phyloP scores from a whole-genome alignment of 2,888 invertebrate species.

The Aphodius granarius region DNA sequence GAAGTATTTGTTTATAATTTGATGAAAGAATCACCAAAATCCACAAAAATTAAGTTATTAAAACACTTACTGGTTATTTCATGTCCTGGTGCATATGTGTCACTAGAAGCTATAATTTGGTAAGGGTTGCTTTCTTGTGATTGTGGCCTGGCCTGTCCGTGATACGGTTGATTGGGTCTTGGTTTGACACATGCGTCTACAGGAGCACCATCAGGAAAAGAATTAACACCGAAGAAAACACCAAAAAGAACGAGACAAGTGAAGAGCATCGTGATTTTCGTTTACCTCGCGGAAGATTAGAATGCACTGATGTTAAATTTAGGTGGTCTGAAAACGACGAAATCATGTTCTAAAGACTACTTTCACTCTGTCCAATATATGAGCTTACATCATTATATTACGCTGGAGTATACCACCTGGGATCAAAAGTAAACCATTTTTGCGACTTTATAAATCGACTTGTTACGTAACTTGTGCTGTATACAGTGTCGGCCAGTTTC shows the following conservation, averaged over 20 bases:
- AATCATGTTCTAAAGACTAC: background rate
- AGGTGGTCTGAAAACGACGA: background rate
- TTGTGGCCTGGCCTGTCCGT: constrained; percentile 72
- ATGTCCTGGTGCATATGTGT: constrained; percentile 68
- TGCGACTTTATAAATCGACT: background rate
- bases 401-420: background rate
- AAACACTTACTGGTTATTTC: constrained; percentile 65
- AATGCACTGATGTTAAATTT: background rate
- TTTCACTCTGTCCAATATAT: background rate
- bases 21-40: too few species aligned
- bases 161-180: constrained; percentile 75
- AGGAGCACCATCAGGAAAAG: constrained; percentile 81
- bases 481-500: too few species aligned
- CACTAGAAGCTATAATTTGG: constrained; percentile 66
- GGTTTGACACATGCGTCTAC: constrained; percentile 79
- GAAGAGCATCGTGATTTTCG: background rate
- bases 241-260: background rate
- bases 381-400: background rate
- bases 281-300: constrained; percentile 17
- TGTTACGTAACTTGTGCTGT: too few species aligned
- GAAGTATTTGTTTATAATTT: too few species aligned
- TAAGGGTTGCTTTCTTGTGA: constrained; percentile 67
- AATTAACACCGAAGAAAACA: constrained; percentile 34
- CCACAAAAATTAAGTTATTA: background rate
- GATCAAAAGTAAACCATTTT: background rate